Evolutionary conservation across 2,888 invertebrate species (phyloP).

Genomic region (Dasypogon diadema): DNA sequence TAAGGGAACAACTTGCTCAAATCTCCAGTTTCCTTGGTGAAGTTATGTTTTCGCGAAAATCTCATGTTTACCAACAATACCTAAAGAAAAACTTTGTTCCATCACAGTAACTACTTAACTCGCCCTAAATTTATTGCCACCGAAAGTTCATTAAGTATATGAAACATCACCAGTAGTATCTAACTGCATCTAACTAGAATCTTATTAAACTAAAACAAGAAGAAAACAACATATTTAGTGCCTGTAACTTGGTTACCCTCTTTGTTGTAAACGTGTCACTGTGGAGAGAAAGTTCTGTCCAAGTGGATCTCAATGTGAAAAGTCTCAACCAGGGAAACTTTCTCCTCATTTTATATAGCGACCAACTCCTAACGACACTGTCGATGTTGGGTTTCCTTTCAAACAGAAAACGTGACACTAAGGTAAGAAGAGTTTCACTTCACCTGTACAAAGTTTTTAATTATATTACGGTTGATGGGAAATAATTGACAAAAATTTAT

Average conservation of each 20-base stretch:
- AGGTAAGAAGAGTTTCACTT: conserved; percentile 58
- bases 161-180: not conserved
- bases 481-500: conserved; percentile 51
- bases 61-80: no score
- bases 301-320: conserved; percentile 5
- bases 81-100: no score
- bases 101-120: no score
- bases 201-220: not conserved
- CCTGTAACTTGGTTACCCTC: not conserved
- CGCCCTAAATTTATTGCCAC: not conserved
- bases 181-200: not conserved
- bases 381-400: not conserved
- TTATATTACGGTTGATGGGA: conserved; percentile 63
- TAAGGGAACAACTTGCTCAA: no score
- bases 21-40: no score
- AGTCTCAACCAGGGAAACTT: conserved; percentile 8
- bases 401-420: not conserved
- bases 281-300: not conserved
- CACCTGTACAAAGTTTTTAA: conserved; percentile 66
- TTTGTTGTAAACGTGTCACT: conserved; percentile 1
- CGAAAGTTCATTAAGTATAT: conserved; percentile 5
- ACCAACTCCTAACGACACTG: not conserved
- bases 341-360: not conserved
- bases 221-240: not conserved
- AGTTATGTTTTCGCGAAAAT: no score